A percentile compares a stretch with the other conserved stretches of the same genome.
Evolutionary conservation across 2,113 vertebrate genomes (phyloP).

Genomic region (Gulo gulo): DNA sequence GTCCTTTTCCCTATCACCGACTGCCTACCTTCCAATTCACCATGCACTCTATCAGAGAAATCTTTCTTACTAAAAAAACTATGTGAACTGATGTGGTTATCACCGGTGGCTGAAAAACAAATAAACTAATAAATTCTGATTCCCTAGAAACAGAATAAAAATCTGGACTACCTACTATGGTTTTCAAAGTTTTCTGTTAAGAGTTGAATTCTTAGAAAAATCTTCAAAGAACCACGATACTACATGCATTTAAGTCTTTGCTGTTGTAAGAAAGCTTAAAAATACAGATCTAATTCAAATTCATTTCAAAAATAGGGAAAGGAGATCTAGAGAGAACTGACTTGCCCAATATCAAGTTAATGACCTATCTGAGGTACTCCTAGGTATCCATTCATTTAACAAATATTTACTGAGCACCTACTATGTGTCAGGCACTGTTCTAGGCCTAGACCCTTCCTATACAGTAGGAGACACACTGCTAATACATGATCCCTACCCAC

Average conservation of each 20-base stretch:
- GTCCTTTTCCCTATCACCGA: not conserved
- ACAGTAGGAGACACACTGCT: not conserved
- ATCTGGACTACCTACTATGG: not conserved
- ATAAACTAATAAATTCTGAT: not conserved
- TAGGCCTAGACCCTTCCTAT: not conserved
- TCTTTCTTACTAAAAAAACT: not conserved
- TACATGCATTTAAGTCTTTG: not conserved
- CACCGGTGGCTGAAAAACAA: not conserved
- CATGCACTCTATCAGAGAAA: not conserved
- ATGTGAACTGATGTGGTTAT: not conserved
- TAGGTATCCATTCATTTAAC: not conserved
- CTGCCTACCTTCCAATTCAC: not conserved
- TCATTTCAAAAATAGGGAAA: conserved; percentile 8
- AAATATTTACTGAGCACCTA: not conserved
- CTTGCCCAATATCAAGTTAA: not conserved
- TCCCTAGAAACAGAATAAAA: not conserved
- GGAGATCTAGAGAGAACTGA: not conserved
- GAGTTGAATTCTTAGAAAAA: not conserved
- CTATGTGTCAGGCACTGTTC: not conserved
- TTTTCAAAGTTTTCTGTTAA: not conserved
- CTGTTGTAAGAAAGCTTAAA: not conserved
- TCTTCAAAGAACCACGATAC: not conserved
- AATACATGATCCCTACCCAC: not conserved
- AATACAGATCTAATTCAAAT: not conserved
- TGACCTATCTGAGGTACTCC: not conserved